A percentile compares a stretch with the other conserved stretches of the same genome.
Evolutionary conservation across 2,888 invertebrate species (phyloP).

Genomic region (Prenolepis imparis): DNA sequence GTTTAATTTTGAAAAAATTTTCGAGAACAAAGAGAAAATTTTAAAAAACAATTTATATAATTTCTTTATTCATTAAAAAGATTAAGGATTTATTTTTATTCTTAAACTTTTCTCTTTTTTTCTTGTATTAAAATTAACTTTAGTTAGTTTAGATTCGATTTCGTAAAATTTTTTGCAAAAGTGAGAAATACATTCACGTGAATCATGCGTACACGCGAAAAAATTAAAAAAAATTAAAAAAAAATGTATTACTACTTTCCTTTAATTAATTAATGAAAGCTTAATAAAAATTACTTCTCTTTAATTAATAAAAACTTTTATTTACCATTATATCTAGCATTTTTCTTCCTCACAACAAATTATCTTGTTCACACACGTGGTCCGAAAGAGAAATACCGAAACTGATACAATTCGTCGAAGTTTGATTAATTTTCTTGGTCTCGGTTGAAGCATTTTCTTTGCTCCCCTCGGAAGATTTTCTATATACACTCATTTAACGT

Average conservation of each 20-base stretch:
- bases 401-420: not conserved
- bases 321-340: not conserved
- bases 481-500: not conserved
- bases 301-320: not conserved
- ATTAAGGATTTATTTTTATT: not conserved
- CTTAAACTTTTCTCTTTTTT: not conserved
- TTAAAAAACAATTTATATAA: not conserved
- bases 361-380: not conserved
- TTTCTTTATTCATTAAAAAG: not conserved
- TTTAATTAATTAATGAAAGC: not conserved
- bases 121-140: not conserved
- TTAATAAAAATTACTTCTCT: not conserved
- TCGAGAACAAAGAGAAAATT: not conserved
- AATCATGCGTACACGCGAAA: not conserved
- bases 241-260: not conserved
- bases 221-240: not conserved
- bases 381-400: not conserved
- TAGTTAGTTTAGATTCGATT: constrained; percentile 17
- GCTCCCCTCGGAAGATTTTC: not conserved
- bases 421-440: not conserved
- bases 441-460: not conserved
- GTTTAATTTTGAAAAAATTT: not conserved
- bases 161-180: constrained; percentile 3
- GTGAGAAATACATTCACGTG: not conserved
- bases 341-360: not conserved